Evolutionary conservation across 2,888 invertebrate genomes (phyloP), one percentile per base, ranked within the genome.

Genomic region (Deilephila porcellus): DNA sequence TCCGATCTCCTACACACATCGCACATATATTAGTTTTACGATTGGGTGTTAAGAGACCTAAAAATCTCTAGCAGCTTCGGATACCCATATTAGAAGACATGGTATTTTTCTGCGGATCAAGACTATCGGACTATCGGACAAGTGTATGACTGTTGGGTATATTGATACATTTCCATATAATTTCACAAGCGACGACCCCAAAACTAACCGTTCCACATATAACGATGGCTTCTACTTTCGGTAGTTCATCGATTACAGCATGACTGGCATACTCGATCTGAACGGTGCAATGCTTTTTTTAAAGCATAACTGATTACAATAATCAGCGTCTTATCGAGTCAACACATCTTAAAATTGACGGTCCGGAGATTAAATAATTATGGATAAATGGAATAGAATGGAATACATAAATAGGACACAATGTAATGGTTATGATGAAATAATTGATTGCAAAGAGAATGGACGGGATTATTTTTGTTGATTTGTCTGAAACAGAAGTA

Each of bases 351-450:
- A 72, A 71, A 62, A 20, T 63, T 8, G 78, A 75, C 80, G 81
- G 82, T 83, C 76, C 74, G 75, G 74, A 78, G 82, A 88, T 86
- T 87, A 83, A 88, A 88, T 89, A 89, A 88, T 88, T 82, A 86
- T 82, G 86, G 84, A 80, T 78, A 77, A 76, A 73, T 45, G 71
- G 74, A 75, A 62, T 72, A 80, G 79, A 77, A 74, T 71, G 71
- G 76, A 79, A 77, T 72, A 78, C 20, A 19, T 71, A 59, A 37
- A 37, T 52, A 14, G 63, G 63, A 53, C 56, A 63, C 34, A 32
- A 62, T 34, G 37, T 34, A 64, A 29, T 62, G 17, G 17, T 32
- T 62, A 4, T 34, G 7, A 64, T 8, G 32, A 7, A 37, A 20
- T n/a, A 37, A 37, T 63, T 17, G 19, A 34, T 45, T 20, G 34